Evolutionary conservation across 2,888 invertebrate species (phyloP).

Genomic region (Melanargia galathea): DNA sequence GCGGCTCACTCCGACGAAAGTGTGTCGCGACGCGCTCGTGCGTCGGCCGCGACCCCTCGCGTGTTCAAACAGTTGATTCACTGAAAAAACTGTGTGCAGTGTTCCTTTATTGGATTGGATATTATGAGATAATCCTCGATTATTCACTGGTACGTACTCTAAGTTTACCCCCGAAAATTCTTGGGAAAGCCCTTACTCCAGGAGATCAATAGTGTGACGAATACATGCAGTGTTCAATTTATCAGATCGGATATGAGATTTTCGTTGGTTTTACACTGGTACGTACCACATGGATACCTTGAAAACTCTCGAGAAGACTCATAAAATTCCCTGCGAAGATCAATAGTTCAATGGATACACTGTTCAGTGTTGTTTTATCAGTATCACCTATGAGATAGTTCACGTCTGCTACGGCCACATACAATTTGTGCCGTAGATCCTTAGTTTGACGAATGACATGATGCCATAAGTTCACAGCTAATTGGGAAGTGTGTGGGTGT

Average conservation of each 20-base stretch:
- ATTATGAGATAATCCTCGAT: slow-evolving; percentile 73
- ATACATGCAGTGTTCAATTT: background rate
- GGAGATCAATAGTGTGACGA: background rate
- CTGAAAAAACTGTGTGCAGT: slow-evolving; percentile 44
- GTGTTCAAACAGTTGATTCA: slow-evolving; percentile 48
- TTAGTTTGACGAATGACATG: slow-evolving; percentile 59
- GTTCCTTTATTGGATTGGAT: slow-evolving; percentile 56
- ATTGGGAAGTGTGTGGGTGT: slow-evolving; percentile 41
- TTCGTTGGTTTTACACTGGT: background rate
- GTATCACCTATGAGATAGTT: too few relatives aligned
- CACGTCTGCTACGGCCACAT: too few relatives aligned
- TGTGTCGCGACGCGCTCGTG: slow-evolving; percentile 65
- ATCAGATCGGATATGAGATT: background rate
- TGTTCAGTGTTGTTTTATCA: too few relatives aligned
- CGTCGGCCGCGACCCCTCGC: slow-evolving; percentile 50
- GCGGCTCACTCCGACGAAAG: slow-evolving; percentile 59
- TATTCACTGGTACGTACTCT: slow-evolving; percentile 51
- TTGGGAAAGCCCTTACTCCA: background rate
- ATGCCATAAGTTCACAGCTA: slow-evolving; percentile 56
- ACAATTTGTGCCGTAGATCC: slow-evolving; percentile 49
- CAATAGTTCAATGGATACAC: background rate
- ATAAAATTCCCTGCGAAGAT: background rate
- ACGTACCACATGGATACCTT: background rate
- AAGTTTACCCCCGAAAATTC: slow-evolving; percentile 14
- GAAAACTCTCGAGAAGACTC: background rate